Base-by-base conservation (phyloP, 2,113 vertebrate genomes). In the Rhinogobius similis region DNA sequence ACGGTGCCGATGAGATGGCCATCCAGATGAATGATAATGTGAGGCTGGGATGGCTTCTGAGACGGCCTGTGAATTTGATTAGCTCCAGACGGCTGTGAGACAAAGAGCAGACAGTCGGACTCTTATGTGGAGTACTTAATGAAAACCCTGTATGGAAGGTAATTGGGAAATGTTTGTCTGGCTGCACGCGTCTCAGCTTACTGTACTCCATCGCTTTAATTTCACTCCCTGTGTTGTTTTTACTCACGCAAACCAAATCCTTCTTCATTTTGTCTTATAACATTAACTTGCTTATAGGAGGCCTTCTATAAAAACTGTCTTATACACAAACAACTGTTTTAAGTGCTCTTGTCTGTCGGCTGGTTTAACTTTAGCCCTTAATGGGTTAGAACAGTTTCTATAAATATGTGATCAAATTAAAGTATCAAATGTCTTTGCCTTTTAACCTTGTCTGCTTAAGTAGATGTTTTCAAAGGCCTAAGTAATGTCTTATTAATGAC, bases 21-120 rank as follows among this genome's bases (percentile, higher is more conserved):
- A 75, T 91, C 87, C 89, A 91, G 92, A 93, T 93, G 90, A 92
- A 93, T 93, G 90, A 92, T 93, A 93, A 93, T 93, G 89, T 88
- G 86, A 79, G 87, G 73, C 82, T 55, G 83, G 87, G 88, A 91
- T 93, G 91, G 85, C 89, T 93, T 89, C 87, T 78, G 84, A 92
- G 91, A 86, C 87, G 85, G 89, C 85, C 84, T 67, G 87, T 79
- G 84, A 91, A 93, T 93, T 92, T 90, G 91, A 94, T 93, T 93
- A 92, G 88, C 88, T 86, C 70, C 82, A 91, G 91, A 93, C 68
- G 70, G 82, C 86, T 81, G 79, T 77, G 85, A 92, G 90, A 90
- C 82, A 75, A 86, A 89, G 86, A 90, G 86, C 78, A 76, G 81
- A 82, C 88, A 90, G 82, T 88, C 86, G 83, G 86, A 90, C 88